Base-by-base conservation (phyloP, 2,113 vertebrate species). In the Aspiorhynchus laticeps region DNA sequence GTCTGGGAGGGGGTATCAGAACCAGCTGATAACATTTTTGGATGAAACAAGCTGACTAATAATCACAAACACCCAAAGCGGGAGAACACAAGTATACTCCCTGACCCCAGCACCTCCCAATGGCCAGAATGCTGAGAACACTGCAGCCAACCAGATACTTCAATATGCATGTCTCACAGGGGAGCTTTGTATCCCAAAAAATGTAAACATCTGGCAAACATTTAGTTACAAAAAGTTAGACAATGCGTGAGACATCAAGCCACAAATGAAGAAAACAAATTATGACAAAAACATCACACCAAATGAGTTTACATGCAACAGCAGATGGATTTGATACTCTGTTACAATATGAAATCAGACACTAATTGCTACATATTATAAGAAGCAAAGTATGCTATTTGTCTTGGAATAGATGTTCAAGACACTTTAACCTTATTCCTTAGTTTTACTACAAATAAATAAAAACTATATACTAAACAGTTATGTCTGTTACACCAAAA, bases 191-290 rank as follows among this genome's bases (percentile, higher is more conserved):
- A 89, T 87, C 85, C 46, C 19, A 5, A 93, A 48, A 94, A 92
- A 94, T 93, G 91, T 94, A 95, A 95, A 95, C 94, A 95, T 94
- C 91, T 94, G 93, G 93, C 87, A 94, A 94, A 94, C 91, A 94
- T 93, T 93, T 93, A 85, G 87, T n/a, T n/a, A n/a, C n/a, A n/a
- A n/a, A 90, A 84, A 90, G 83, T 56, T 89, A 88, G 90, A 89
- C 92, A 88, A 92, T 80, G 63, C 88, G 56, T 67, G 43, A 59
- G 87, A 80, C 21, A 92, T 92, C 88, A 88, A 90, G 12, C 75
- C 46, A 83, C 75, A n/a, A 28, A 65, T 77, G 82, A 82, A 61
- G 67, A 67, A 85, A 87, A 85, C 65, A 51, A 38, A 26, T 17
- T n/a, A 76, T 14, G 11, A 17, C n/a, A 26, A 51, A 53, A 53